These are phyloP conservation scores for Trichopria drosophilae DNA, from an alignment of 2,888 invertebrate genomes.

Conservation along the genomic window DNA sequence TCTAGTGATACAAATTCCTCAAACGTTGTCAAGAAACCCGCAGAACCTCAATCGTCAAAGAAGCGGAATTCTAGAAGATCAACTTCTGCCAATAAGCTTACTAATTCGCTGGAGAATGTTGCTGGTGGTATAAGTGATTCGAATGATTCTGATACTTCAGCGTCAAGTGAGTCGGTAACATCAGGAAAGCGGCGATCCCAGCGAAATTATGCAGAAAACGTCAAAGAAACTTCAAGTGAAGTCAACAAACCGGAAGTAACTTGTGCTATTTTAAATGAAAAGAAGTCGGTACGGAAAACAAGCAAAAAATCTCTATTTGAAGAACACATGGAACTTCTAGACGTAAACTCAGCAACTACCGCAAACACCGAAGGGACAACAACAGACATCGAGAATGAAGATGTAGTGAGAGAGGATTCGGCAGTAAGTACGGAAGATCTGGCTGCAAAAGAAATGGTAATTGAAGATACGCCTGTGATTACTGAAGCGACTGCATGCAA, in stretches of 20 bases:
- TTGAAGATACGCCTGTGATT: background rate
- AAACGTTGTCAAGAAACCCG: no score
- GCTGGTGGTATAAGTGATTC: constrained; percentile 15
- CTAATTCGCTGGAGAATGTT: background rate
- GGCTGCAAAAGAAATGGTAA: background rate
- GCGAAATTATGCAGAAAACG: constrained; percentile 9
- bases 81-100: constrained; percentile 1
- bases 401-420: no score
- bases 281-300: background rate
- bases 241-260: constrained; percentile 7
- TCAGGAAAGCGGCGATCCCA: constrained; percentile 17
- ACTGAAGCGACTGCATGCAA: background rate
- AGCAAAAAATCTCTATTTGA: background rate
- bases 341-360: background rate
- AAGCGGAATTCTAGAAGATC: constrained; percentile 12
- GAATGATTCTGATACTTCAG: constrained; percentile 19
- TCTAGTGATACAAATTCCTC: no score
- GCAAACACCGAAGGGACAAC: background rate
- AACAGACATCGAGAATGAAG: no score
- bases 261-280: no score
- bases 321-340: background rate
- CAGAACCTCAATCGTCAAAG: no score
- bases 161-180: constrained; percentile 6
- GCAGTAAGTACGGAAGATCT: background rate
- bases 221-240: background rate